A percentile compares a stretch with the other conserved stretches of the same genome.
These are phyloP conservation scores for Ophion slaviceki DNA, from an alignment of 2,888 invertebrate genomes.

Conservation along the genomic window DNA sequence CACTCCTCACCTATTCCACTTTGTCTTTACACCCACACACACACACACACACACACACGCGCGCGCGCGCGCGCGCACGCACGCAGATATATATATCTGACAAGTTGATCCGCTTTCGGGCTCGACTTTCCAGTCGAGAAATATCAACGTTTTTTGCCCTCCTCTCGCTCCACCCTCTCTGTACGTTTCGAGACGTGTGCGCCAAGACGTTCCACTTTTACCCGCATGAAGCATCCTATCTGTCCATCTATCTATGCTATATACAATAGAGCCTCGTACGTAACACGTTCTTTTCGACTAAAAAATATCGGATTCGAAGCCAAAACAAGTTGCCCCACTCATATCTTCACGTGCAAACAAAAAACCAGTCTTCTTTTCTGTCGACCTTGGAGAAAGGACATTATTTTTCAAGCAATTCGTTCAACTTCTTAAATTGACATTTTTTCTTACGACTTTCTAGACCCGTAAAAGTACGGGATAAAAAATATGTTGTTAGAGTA, in stretches of 20 bases:
- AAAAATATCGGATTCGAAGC: background rate
- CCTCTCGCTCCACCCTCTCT: conserved; percentile 1
- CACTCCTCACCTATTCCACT: conserved; percentile 40
- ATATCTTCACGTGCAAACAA: background rate
- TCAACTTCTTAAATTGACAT: background rate
- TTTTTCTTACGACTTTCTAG: background rate
- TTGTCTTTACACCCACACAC: conserved; percentile 16
- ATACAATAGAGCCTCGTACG: background rate
- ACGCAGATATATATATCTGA: conserved; percentile 28
- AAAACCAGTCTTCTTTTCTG: background rate
- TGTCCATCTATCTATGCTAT: conserved; percentile 45
- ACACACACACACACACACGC: too few species aligned
- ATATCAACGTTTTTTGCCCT: conserved; percentile 52
- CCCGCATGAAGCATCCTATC: conserved; percentile 39
- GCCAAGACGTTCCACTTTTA: conserved; percentile 32
- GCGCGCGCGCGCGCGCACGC: too few species aligned
- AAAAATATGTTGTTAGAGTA: background rate
- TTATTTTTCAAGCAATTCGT: background rate
- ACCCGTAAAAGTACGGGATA: background rate
- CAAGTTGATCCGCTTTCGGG: conserved; percentile 61
- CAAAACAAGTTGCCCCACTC: too few species aligned
- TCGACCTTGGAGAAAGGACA: background rate
- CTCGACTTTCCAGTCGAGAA: conserved; percentile 55
- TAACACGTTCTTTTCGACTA: background rate
- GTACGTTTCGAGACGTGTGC: conserved; percentile 22